Evolutionary conservation across 35 echinoderm and acorn worm genomes (phyloP), one percentile per base, ranked within the genome.

Genomic region (Patiria miniata): DNA sequence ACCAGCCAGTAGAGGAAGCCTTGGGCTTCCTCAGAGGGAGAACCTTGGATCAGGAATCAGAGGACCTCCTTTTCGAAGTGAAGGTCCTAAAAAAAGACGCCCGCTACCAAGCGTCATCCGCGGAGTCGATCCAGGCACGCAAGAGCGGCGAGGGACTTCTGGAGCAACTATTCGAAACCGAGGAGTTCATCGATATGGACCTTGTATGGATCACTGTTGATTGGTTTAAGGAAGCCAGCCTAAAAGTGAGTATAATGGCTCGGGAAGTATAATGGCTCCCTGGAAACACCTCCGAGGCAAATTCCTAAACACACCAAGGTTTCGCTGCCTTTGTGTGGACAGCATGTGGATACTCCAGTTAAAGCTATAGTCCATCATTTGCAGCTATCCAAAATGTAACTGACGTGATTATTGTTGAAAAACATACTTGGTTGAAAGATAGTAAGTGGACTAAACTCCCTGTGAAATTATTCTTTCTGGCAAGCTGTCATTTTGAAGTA

Each of bases 141-240:
- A 80, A 37, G 44, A 38, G 78, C 15, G 78, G 78, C 4, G 78
- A 80, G 78, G 39, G 21, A 36, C 16, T 80, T 29, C 37, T 80
- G 44, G 78, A 30, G 28, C 12, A 39, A 1, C 29, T 80, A 17
- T 38, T 39, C 22, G 14, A 80, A 36, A 37, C 18, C 19, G 39
- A 80, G 37, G 78, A 80, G 78, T 0, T 19, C 37, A 1, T 80
- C 30, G 39, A 80, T 36, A 80, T 80, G 39, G 37, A 37, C 5
- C 14, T 39, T 19, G 32, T 80, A 15, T 80, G 78, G 78, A 36
- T 38, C 19, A 28, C 37, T 8, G 38, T 80, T 7, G 78, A 80
- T 23, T 80, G 78, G 78, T 80, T 80, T 80, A 80, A 80, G 37
- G 29, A 80, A 38, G 78, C 78, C 44, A 36, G 28, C 37, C 37